phyloP scores from a whole-genome alignment of 2,113 vertebrate genomes.

The Nycticebus coucang region DNA sequence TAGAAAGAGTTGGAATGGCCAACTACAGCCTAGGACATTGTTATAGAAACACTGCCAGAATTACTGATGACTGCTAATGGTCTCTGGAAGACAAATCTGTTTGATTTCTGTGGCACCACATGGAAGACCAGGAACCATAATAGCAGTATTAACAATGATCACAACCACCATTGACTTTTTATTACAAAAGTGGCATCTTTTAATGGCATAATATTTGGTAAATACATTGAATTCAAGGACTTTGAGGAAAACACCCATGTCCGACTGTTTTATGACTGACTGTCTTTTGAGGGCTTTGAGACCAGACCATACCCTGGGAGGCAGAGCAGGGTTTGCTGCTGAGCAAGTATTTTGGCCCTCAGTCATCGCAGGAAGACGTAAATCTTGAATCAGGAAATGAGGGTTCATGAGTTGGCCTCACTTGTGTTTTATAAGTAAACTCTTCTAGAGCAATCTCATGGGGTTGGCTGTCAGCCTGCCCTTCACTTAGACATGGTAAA shows the following conservation, averaged over 20 bases:
- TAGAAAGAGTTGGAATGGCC: background rate
- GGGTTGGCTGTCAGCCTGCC: background rate
- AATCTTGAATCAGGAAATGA: background rate
- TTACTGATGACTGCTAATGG: fast-evolving
- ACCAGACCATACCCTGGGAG: fast-evolving
- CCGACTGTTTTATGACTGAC: too few species aligned
- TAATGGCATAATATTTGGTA: background rate
- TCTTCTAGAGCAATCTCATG: background rate
- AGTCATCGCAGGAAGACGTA: background rate
- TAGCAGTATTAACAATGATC: fast-evolving
- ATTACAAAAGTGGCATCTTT: background rate
- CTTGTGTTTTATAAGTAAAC: background rate
- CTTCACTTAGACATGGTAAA: background rate
- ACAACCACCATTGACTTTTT: background rate
- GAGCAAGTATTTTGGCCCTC: background rate
- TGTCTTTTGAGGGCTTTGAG: background rate
- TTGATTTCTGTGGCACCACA: too few species aligned
- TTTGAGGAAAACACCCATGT: background rate
- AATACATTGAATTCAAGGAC: background rate
- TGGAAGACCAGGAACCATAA: too few species aligned
- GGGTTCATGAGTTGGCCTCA: background rate
- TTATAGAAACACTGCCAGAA: fast-evolving
- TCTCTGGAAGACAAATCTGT: background rate
- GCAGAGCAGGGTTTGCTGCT: background rate
- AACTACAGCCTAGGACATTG: background rate